Conservation (phyloP, 2,113 vertebrate species). For the Willisornis vidua region DNA sequence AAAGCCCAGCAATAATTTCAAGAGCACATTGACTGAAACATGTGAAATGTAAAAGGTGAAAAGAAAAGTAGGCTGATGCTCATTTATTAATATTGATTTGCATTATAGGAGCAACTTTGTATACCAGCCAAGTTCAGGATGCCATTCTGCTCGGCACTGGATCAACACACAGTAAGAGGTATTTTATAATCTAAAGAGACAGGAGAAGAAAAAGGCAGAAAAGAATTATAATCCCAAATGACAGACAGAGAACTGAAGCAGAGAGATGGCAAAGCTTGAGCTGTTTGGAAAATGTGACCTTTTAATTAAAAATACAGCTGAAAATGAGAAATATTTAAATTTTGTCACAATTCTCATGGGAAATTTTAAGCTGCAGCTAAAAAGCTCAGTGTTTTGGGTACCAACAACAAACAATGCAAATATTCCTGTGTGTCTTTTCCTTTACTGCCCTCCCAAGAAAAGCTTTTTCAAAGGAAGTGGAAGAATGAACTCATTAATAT, state of each 20-base stretch:
- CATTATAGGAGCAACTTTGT: constrained; percentile 20
- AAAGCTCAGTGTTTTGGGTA: constrained; percentile 4
- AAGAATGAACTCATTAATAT: constrained; percentile 34
- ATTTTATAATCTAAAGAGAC: constrained; percentile 43
- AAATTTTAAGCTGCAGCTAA: constrained; percentile 24
- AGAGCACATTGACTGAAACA: constrained; percentile 18
- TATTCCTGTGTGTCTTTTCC: background rate
- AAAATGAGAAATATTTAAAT: constrained; percentile 67
- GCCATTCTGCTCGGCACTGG: background rate
- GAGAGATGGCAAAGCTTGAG: constrained; percentile 31
- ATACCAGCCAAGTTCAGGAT: constrained; percentile 21
- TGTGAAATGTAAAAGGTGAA: constrained; percentile 28
- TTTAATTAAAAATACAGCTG: constrained; percentile 55
- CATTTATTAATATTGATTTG: constrained; percentile 58
- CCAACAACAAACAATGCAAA: constrained; percentile 11
- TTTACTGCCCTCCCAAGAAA: background rate
- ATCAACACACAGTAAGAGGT: background rate
- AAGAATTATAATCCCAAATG: constrained; percentile 38
- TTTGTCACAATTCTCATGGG: constrained; percentile 18
- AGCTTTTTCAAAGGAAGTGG: background rate
- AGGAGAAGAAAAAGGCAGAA: background rate
- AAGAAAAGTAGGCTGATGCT: constrained; percentile 33
- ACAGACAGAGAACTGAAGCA: constrained; percentile 16
- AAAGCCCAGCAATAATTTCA: constrained; percentile 14
- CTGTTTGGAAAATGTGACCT: constrained; percentile 39